Percentiles rank a stretch among this genome's conserved stretches.
Evolutionary conservation across 2,888 invertebrate genomes (phyloP).

Genomic region (Melangyna quadrimaculata): DNA sequence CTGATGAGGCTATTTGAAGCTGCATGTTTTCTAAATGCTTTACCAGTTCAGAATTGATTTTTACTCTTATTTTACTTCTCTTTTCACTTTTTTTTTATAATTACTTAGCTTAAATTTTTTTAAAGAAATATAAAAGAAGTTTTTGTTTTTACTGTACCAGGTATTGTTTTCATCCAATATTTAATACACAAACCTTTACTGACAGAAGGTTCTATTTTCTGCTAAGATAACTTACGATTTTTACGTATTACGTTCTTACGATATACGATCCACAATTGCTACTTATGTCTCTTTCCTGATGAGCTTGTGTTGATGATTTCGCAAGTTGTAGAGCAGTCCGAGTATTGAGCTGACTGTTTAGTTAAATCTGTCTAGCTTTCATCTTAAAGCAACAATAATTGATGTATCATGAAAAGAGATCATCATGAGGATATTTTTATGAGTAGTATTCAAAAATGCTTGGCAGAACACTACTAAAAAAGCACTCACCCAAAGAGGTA

Average conservation of each 20-base stretch:
- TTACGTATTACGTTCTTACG: neutral
- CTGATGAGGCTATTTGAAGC: neutral
- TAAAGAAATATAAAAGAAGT: neutral
- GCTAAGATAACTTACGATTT: no score
- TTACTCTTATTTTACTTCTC: neutral
- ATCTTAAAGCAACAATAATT: neutral
- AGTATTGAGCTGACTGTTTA: no score
- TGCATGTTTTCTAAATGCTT: neutral
- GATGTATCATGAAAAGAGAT: no score
- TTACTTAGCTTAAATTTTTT: neutral
- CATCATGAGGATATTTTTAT: no score
- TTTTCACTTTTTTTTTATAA: neutral
- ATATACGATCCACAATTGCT: neutral
- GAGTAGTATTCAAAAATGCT: no score
- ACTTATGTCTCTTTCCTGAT: neutral
- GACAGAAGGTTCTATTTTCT: neutral
- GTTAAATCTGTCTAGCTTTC: neutral
- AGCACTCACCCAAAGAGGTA: neutral
- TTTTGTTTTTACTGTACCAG: neutral
- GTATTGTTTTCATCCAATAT: neutral
- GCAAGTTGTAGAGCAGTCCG: neutral
- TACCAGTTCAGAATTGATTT: neutral
- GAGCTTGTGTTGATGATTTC: neutral
- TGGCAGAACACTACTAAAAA: neutral
- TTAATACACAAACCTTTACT: neutral